phyloP scores from a whole-genome alignment of 2,888 invertebrate genomes.

The Sycophila texana region DNA sequence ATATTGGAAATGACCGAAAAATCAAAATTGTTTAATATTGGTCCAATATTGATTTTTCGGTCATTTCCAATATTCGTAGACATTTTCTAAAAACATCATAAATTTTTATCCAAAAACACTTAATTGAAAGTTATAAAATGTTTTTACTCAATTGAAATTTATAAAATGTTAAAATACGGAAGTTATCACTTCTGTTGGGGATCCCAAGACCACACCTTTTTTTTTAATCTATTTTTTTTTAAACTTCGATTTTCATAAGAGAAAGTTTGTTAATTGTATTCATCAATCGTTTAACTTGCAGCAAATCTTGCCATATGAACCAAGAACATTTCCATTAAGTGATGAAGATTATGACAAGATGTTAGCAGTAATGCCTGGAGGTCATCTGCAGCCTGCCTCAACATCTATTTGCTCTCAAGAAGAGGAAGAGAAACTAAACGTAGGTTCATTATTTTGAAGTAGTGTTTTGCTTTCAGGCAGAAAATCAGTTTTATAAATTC shows the following conservation, averaged over 20 bases:
- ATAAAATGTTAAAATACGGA: no score
- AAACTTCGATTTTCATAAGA: background rate
- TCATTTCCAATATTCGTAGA: no score
- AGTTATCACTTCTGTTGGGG: no score
- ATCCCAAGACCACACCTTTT: no score
- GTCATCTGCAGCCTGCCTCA: slow-evolving; percentile 76
- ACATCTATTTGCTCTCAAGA: slow-evolving; percentile 70
- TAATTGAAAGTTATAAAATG: no score
- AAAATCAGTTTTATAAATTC: background rate
- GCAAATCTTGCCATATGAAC: slow-evolving; percentile 86
- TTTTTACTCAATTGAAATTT: no score
- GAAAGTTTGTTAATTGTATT: background rate
- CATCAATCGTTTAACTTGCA: slow-evolving; percentile 56
- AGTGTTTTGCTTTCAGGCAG: background rate
- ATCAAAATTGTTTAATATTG: no score
- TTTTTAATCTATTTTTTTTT: background rate
- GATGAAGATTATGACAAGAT: slow-evolving; percentile 84
- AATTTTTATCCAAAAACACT: no score
- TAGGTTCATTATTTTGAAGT: slow-evolving; percentile 59
- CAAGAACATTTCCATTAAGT: slow-evolving; percentile 84
- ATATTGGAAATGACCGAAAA: no score
- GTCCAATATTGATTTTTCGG: no score
- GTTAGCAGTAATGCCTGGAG: slow-evolving; percentile 83
- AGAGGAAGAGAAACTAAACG: slow-evolving; percentile 72
- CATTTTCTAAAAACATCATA: no score